Percentiles rank a stretch among this genome's conserved stretches.
Evolutionary conservation across 2,797 vertebrate species (phyloP).

Genomic region (Potorous gilbertii): DNA sequence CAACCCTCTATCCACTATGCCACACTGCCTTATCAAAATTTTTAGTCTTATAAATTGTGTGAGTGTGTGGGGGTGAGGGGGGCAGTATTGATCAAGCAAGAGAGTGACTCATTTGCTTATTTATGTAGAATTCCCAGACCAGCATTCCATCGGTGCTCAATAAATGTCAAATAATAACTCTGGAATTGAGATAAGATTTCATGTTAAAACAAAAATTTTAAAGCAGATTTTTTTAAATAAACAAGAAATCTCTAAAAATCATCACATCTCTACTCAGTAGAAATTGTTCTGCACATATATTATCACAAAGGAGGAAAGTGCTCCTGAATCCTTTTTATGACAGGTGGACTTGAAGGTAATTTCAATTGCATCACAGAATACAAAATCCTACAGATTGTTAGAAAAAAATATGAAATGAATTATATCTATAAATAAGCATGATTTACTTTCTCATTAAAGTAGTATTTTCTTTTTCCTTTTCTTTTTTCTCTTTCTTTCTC

Average conservation of each 20-base stretch:
- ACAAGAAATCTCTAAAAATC: background rate
- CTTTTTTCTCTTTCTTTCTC: background rate
- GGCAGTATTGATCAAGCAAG: no score
- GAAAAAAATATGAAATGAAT: constrained; percentile 22
- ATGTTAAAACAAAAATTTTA: constrained; percentile 14
- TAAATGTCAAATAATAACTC: background rate
- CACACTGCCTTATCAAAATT: no score
- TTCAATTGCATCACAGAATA: constrained; percentile 29
- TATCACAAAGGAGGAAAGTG: background rate
- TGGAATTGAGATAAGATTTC: background rate
- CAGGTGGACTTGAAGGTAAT: constrained; percentile 27
- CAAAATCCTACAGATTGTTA: background rate
- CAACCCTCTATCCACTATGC: no score
- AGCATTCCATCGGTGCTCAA: no score
- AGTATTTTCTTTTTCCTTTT: background rate
- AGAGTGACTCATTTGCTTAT: no score
- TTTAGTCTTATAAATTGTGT: no score
- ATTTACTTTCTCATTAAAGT: constrained; percentile 15
- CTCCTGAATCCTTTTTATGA: background rate
- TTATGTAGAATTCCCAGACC: no score
- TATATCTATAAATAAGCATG: background rate
- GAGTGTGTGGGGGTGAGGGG: no score
- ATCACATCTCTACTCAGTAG: constrained; percentile 7
- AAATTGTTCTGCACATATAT: background rate
- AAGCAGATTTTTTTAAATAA: constrained; percentile 22